Evolutionary conservation across 2,888 invertebrate species (phyloP), one percentile per base, ranked within the genome.

Genomic region (Plebejus melissa): DNA sequence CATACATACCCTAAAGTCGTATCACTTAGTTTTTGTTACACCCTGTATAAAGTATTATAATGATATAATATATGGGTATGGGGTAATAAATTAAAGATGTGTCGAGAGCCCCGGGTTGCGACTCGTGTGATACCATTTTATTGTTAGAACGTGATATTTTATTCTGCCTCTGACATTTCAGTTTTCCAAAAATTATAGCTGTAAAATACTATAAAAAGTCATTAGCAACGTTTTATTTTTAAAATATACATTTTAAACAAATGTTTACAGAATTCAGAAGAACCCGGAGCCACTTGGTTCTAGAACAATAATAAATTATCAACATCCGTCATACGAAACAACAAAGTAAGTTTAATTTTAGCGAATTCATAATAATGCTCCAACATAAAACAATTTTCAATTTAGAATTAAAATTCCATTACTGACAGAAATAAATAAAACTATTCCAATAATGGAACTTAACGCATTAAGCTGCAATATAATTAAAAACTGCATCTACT

Each of bases 401-500:
- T 13, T 32, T 32, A 9, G 32, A 32, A 16, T 60, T 28, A 16
- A 36, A 4, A 9, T 9, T 60, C 7, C 28, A 5, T 11, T 60
- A 58, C 22, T 28, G 7, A 28, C 60, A 60, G 11, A 65, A 16
- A 16, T 32, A 65, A 32, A 32, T 32, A 65, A 11, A 65, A 65
- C 65, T 65, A 65, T 65, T 65, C 32, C 65, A 65, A 65, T 65
- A 65, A 65, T 32, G 4, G 32, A 65, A 65, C 32, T 65, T 36
- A 65, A 65, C 65, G 65, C 65, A 65, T 65, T 65, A 65, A 65
- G 32, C 32, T 36, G 36, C 65, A 36, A 65, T 36, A 5, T 65
- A 65, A 65, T 65, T 65, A 65, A 65, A 65, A 65, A 5, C 65
- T 65, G 36, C 65, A 65, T 65, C 36, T 16, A 65, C 65, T 65